These are phyloP conservation scores for Gisinianus flammeolus DNA, from an alignment of 2,888 invertebrate genomes.

Conservation along the genomic window DNA sequence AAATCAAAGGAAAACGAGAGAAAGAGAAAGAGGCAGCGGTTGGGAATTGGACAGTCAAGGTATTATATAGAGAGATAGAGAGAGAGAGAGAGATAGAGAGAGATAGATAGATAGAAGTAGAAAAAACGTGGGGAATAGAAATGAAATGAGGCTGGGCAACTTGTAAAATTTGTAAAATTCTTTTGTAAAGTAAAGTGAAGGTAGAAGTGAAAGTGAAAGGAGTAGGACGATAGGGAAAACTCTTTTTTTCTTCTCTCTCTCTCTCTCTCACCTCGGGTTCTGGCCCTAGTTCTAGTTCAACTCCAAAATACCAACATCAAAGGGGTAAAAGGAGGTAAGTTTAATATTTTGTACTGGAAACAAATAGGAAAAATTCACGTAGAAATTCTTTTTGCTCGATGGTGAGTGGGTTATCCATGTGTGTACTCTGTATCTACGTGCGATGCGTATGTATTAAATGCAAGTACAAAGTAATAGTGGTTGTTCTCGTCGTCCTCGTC, in stretches of 20 bases:
- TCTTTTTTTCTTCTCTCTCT: background rate
- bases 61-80: constrained; percentile 15
- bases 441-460: no score
- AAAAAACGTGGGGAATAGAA: constrained; percentile 4
- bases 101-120: background rate
- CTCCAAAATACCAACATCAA: no score
- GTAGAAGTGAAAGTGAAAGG: constrained; percentile 1
- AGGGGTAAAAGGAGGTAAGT: no score
- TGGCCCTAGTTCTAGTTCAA: no score
- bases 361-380: no score
- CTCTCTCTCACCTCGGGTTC: background rate
- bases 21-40: background rate
- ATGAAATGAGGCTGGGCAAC: constrained; percentile 20
- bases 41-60: constrained; percentile 1
- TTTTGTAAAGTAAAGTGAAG: constrained; percentile 18
- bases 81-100: constrained; percentile 1
- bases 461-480: no score
- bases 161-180: constrained; percentile 45
- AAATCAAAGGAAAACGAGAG: no score
- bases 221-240: background rate
- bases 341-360: no score
- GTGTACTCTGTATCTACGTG: no score
- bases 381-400: no score
- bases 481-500: no score
- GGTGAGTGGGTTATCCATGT: no score